A percentile compares a stretch with the other conserved stretches of the same genome.
phyloP scores from a whole-genome alignment of 1,140 invertebrate species.

The Nymphalis io region DNA sequence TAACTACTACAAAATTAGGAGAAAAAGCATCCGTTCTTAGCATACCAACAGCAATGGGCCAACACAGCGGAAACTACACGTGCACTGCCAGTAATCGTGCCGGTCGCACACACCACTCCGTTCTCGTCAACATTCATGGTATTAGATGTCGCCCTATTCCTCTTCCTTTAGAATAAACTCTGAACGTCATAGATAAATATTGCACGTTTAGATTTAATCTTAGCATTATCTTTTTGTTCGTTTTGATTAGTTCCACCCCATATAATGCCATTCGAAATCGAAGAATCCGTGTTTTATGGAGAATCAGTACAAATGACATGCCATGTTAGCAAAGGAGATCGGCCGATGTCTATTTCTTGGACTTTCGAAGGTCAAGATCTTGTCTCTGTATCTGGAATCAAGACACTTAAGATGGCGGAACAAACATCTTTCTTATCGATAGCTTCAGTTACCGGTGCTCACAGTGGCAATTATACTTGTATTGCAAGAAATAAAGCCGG shows the following conservation, averaged over 20 bases:
- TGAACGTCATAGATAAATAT: slow-evolving; percentile 53
- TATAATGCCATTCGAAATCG: slow-evolving; percentile 86
- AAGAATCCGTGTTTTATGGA: slow-evolving; percentile 84
- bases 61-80: slow-evolving; percentile 89
- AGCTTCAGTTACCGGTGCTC: slow-evolving; percentile 82
- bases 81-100: slow-evolving; percentile 89
- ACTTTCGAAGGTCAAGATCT: slow-evolving; percentile 84
- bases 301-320: slow-evolving; percentile 88
- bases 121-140: slow-evolving; percentile 89
- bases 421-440: slow-evolving; percentile 85
- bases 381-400: slow-evolving; percentile 74
- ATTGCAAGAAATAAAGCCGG: slow-evolving; percentile 86
- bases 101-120: slow-evolving; percentile 85
- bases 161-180: slow-evolving; percentile 42
- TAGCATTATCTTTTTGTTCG: slow-evolving; percentile 61
- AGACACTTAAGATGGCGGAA: slow-evolving; percentile 82
- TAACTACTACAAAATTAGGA: slow-evolving; percentile 87
- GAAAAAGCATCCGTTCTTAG: slow-evolving; percentile 88
- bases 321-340: slow-evolving; percentile 87
- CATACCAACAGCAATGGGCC: slow-evolving; percentile 87
- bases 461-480: slow-evolving; percentile 86
- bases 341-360: slow-evolving; percentile 87
- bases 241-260: slow-evolving; percentile 85
- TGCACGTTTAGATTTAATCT: slow-evolving; percentile 79
- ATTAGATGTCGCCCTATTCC: slow-evolving; percentile 59